Conservation (phyloP, 2,888 invertebrate species). For the Metacarcinus magister region DNA sequence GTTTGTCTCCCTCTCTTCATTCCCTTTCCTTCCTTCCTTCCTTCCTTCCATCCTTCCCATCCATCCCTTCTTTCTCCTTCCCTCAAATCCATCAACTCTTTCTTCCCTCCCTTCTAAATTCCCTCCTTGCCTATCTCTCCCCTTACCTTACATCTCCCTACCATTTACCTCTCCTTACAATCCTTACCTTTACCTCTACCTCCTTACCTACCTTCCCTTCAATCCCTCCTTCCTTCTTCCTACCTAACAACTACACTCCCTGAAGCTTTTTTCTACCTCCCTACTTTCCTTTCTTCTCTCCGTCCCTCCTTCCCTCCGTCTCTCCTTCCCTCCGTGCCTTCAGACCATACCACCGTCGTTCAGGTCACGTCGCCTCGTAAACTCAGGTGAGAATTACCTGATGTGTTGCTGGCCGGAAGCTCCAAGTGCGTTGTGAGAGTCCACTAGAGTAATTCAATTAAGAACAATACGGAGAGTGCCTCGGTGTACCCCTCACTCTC, state of each 20-base stretch:
- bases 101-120: not conserved
- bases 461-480: conserved; percentile 39
- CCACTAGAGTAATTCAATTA: conserved; percentile 9
- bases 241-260: not conserved
- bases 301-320: not conserved
- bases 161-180: too few relatives aligned
- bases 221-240: not conserved
- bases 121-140: not conserved
- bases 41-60: too few relatives aligned
- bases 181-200: not conserved
- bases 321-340: not conserved
- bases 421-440: not conserved
- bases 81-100: not conserved
- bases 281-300: not conserved
- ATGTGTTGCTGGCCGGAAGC: not conserved
- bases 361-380: conserved; percentile 40
- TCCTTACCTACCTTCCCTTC: not conserved
- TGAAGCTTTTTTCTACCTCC: not conserved
- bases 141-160: not conserved
- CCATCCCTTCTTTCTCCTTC: too few relatives aligned
- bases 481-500: not conserved
- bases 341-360: not conserved
- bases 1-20: too few relatives aligned
- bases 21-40: too few relatives aligned
- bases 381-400: conserved; percentile 30